Evolutionary conservation across 2,888 invertebrate genomes (phyloP).

Genomic region (Plusia festucae): DNA sequence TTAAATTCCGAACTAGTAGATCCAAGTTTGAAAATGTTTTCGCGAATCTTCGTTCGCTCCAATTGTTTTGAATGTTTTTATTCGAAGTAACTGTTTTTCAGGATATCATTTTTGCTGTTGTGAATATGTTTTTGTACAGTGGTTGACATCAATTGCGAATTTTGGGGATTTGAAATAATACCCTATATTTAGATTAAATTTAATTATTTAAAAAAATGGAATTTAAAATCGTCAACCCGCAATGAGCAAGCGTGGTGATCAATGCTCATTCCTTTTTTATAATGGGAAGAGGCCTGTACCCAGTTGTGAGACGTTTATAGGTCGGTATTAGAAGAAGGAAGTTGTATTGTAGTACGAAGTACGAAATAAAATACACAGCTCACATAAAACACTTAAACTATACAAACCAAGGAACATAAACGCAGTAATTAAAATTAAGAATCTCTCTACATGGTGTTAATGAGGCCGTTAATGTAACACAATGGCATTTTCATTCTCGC

Average conservation of each 20-base stretch:
- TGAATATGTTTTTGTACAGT: conserved; percentile 1
- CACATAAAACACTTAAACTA: neutral
- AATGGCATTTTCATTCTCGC: conserved; percentile 38
- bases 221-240: too few species aligned
- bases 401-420: conserved; percentile 2
- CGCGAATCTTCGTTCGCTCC: conserved; percentile 18
- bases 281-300: too few species aligned
- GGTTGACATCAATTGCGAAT: neutral
- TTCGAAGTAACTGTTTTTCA: conserved; percentile 29
- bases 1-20: conserved; percentile 10
- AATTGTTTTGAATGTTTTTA: conserved; percentile 31
- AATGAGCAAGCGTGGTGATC: too few species aligned
- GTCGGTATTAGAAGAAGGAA: too few species aligned
- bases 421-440: conserved; percentile 36
- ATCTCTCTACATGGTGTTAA: conserved; percentile 45
- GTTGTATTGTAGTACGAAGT: too few species aligned
- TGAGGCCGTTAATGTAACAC: conserved; percentile 28
- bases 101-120: conserved; percentile 24
- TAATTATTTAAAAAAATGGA: too few species aligned
- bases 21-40: conserved; percentile 20
- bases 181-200: neutral
- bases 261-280: too few species aligned
- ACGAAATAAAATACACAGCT: neutral
- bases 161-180: neutral
- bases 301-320: too few species aligned